Conservation (phyloP, 2,888 invertebrate species). For the Calameuta idolon region DNA sequence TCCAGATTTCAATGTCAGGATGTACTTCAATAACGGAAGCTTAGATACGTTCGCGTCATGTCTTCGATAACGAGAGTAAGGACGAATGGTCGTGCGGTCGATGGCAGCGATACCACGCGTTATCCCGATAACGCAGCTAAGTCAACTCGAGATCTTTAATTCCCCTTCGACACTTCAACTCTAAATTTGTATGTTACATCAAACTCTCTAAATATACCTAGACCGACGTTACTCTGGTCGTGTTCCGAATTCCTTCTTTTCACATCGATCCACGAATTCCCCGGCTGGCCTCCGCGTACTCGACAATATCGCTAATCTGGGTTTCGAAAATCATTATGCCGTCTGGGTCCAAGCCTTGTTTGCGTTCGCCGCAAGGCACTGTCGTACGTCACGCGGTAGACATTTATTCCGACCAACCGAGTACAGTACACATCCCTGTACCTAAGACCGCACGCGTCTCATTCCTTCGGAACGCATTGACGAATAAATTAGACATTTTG, state of each 20-base stretch:
- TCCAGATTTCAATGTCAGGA: background rate
- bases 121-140: background rate
- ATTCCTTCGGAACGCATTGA: background rate
- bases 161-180: slow-evolving; percentile 4
- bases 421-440: background rate
- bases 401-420: too few species aligned
- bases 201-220: background rate
- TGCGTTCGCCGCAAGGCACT: background rate
- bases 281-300: background rate
- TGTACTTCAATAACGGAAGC: background rate
- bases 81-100: background rate
- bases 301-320: background rate
- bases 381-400: background rate
- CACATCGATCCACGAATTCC: background rate
- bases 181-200: background rate
- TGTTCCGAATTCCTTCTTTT: background rate
- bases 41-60: background rate
- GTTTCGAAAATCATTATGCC: background rate
- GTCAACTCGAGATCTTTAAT: slow-evolving; percentile 1
- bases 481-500: background rate
- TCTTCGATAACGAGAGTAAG: background rate
- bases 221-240: background rate
- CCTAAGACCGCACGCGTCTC: background rate
- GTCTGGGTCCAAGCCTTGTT: background rate
- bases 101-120: background rate